These are phyloP conservation scores for Hybos culiciformis DNA, from an alignment of 2,888 invertebrate species.

Conservation along the genomic window DNA sequence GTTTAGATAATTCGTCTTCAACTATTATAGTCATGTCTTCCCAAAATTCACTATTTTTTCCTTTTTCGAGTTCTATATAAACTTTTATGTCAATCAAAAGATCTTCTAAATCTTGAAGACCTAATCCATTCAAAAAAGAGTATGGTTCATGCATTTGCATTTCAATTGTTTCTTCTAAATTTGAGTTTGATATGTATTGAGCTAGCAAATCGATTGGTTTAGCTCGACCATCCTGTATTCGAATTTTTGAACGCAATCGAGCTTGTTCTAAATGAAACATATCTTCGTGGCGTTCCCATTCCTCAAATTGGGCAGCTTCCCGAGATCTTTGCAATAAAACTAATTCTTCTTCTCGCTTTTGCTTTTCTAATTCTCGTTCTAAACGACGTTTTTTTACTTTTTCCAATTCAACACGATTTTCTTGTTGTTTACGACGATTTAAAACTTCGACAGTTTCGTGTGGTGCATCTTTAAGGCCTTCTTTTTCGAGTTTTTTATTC, in stretches of 20 bases:
- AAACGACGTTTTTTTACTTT: constrained; percentile 84
- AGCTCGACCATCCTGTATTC: constrained; percentile 92
- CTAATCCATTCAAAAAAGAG: constrained; percentile 82
- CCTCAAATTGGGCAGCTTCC: constrained; percentile 79
- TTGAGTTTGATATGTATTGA: constrained; percentile 86
- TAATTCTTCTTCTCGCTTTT: constrained; percentile 68
- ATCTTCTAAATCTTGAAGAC: constrained; percentile 85
- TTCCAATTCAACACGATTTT: constrained; percentile 83
- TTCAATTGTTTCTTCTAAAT: constrained; percentile 82
- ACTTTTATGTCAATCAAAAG: constrained; percentile 89
- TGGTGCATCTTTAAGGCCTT: constrained; percentile 68
- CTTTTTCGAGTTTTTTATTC: constrained; percentile 89
- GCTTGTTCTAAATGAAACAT: constrained; percentile 97
- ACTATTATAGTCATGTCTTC: constrained; percentile 91
- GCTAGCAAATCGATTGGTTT: constrained; percentile 97
- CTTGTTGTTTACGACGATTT: constrained; percentile 76
- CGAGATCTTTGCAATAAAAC: constrained; percentile 75
- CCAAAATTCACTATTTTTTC: constrained; percentile 85
- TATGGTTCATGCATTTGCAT: constrained; percentile 99
- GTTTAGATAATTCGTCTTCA: constrained; percentile 78
- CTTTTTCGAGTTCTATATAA: constrained; percentile 83
- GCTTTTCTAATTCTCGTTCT: constrained; percentile 78
- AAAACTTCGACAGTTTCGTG: constrained; percentile 67
- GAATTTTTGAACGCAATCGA: constrained; percentile 77
- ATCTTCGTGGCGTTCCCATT: constrained; percentile 94